Conservation (phyloP, 2,797 vertebrate genomes). For the Pangasius macronema region DNA sequence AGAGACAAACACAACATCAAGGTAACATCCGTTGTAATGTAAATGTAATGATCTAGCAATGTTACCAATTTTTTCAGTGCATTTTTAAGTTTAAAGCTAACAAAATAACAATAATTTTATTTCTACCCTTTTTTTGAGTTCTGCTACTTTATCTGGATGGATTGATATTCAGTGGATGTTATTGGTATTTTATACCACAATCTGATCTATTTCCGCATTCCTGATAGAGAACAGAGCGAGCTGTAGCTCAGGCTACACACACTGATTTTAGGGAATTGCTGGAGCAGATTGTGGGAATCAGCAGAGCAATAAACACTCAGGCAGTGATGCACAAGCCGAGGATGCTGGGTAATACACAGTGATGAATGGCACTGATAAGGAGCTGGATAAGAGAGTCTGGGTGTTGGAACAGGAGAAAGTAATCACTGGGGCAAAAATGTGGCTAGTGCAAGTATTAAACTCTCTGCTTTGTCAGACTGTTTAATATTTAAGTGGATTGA, state of each 20-base stretch:
- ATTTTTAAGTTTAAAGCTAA: background rate
- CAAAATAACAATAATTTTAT: background rate
- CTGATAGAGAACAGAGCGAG: background rate
- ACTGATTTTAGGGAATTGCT: background rate
- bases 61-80: background rate
- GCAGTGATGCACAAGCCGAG: background rate
- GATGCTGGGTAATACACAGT: slow-evolving; percentile 13
- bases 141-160: background rate
- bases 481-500: background rate
- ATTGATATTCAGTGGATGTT: background rate
- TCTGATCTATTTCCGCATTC: background rate
- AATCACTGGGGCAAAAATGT: background rate
- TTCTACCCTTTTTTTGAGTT: background rate
- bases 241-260: background rate
- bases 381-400: background rate
- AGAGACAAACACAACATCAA: background rate
- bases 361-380: background rate
- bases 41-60: background rate
- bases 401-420: background rate
- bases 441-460: too few relatives aligned
- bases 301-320: background rate
- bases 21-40: background rate
- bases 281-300: background rate
- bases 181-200: background rate
- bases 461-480: background rate